Evolutionary conservation across 2,888 invertebrate genomes (phyloP).

Genomic region (Eupithecia subumbrata): DNA sequence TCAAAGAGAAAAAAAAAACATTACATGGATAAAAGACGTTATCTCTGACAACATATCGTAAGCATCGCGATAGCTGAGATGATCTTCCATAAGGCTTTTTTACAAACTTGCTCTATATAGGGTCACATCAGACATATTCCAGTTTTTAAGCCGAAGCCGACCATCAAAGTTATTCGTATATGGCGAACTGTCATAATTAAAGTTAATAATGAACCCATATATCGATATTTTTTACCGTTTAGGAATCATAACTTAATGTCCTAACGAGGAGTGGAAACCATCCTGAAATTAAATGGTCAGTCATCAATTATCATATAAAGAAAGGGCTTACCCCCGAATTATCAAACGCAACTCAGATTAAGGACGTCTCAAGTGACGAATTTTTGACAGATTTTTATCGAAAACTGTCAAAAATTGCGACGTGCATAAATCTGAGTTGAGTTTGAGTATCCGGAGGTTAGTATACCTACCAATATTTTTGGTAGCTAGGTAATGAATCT

Average conservation of each 20-base stretch:
- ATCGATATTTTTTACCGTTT: constrained; percentile 71
- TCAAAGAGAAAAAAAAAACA: not conserved
- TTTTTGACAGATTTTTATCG: too few species aligned
- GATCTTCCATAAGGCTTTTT: constrained; percentile 65
- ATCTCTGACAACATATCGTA: constrained; percentile 57
- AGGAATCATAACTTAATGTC: constrained; percentile 76
- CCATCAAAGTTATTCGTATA: constrained; percentile 74
- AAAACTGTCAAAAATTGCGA: too few species aligned
- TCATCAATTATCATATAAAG: constrained; percentile 56
- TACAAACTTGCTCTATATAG: constrained; percentile 69
- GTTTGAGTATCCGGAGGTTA: too few species aligned
- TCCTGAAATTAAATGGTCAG: constrained; percentile 57
- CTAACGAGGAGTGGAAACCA: constrained; percentile 59
- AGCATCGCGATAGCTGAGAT: constrained; percentile 62
- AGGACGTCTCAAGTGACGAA: too few species aligned
- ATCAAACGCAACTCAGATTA: too few species aligned
- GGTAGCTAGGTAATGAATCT: not conserved
- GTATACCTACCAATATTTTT: not conserved
- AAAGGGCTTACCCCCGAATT: not conserved
- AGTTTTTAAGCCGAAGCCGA: constrained; percentile 67
- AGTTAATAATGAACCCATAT: constrained; percentile 74
- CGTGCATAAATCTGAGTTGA: too few species aligned
- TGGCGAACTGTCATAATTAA: constrained; percentile 83
- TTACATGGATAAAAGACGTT: constrained; percentile 33
- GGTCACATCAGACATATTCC: constrained; percentile 59